Base-by-base conservation (phyloP, 2,797 vertebrate species). In the Novumbra hubbsi region DNA sequence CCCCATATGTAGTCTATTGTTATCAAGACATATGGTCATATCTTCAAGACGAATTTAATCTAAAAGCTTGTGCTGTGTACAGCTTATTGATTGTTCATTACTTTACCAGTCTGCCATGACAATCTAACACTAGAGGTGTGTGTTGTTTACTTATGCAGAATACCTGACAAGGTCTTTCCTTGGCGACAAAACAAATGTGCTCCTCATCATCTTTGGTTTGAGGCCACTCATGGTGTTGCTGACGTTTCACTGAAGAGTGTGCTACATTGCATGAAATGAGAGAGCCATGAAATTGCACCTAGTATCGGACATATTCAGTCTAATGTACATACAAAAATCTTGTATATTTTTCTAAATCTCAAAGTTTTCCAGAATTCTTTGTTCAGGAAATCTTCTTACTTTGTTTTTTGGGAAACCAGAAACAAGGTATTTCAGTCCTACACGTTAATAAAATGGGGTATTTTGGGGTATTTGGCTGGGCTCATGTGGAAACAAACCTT, bases 201-300 rank as follows among this genome's bases (percentile, higher is more conserved):
- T 34, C 27, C 28, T 30, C 28, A 3, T 65, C 63, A 32, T 65
- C 63, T 65, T 65, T 65, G 28, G 63, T 65, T 32, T 65, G 63
- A 65, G 63, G 63, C 63, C 63, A 65, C 63, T 65, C 63, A 30
- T 65, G 63, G 63, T 65, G 16, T 65, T 65, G 16, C 9, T 65
- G 63, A 16, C 5, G 63, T 30, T 8, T 65, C 28, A 19, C 30
- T 65, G 63, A 30, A 2, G 63, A 30, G 6, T 19, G 6, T 32
- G 30, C 63, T 65, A 9, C 63, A 65, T 65, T 4, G 28, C 27
- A 32, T 16, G 27, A 65, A 32, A 65, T 9, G 11, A 65, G 63
- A 65, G 1, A 30, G 28, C 28, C 27, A 30, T 65, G 16, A 19
- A 32, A 32, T 17, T 64, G 62, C 27, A 64, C 28, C 15, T 16